Evolutionary conservation across 92 coral and sea anemone species (phyloP).

Genomic region (Actinostola sp.): DNA sequence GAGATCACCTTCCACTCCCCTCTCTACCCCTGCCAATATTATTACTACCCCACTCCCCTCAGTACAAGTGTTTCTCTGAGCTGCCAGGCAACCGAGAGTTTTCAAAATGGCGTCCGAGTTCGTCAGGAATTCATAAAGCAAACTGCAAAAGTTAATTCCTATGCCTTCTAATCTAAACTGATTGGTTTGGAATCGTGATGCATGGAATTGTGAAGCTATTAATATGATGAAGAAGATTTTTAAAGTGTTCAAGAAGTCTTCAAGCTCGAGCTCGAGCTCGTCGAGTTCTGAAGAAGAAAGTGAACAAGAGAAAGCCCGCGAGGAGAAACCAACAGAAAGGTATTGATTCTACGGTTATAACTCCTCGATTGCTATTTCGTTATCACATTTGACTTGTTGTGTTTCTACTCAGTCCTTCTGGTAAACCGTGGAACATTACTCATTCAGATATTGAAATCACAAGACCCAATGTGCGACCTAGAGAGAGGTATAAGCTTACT

Average conservation of each 20-base stretch:
- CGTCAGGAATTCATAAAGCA: conserved; percentile 56
- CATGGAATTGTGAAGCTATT: not conserved
- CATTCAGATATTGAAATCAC: conserved; percentile 77
- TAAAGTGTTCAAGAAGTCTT: conserved; percentile 65
- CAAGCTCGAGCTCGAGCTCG: conserved; percentile 71
- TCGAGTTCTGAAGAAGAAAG: conserved; percentile 64
- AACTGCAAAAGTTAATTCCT: conserved; percentile 1
- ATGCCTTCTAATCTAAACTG: not conserved
- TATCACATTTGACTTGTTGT: conserved; percentile 1
- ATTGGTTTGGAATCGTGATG: not conserved
- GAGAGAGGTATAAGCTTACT: not conserved
- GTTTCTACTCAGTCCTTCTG: conserved; percentile 42
- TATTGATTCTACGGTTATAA: not conserved
- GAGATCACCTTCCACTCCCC: not conserved
- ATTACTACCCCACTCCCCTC: conserved; percentile 8
- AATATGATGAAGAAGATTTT: conserved; percentile 8
- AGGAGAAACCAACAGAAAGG: conserved; percentile 33
- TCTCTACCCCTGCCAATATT: not conserved
- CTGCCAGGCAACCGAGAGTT: conserved; percentile 82
- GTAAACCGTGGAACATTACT: conserved; percentile 75
- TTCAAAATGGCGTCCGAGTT: conserved; percentile 86
- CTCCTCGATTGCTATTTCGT: not conserved
- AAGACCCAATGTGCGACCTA: conserved; percentile 19
- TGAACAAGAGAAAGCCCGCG: conserved; percentile 39
- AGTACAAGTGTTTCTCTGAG: conserved; percentile 28